Conservation (phyloP, 2,888 invertebrate species). For the Acanthosoma haemorrhoidale region DNA sequence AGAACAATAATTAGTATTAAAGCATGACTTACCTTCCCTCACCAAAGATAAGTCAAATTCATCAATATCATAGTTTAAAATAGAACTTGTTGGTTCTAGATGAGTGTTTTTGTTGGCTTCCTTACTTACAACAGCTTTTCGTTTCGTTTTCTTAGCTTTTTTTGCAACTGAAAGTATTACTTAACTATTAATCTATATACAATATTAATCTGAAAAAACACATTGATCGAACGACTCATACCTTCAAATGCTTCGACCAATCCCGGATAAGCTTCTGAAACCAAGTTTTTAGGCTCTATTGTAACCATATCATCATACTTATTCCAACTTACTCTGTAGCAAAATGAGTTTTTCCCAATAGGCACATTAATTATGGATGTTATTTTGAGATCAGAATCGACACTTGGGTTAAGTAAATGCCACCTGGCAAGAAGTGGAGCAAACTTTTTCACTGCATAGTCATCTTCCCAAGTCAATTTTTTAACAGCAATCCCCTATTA, state of each 20-base stretch:
- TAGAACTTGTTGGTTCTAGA: not conserved
- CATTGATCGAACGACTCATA: not conserved
- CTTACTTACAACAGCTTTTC: not conserved
- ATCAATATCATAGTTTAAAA: not conserved
- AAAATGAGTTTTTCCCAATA: conserved; percentile 23
- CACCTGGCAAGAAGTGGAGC: conserved; percentile 70
- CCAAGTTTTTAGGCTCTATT: conserved; percentile 28
- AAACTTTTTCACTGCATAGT: conserved; percentile 71
- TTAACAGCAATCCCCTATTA: conserved; percentile 59
- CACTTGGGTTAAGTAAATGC: conserved; percentile 55
- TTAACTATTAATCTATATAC: not conserved
- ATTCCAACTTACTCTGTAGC: conserved; percentile 35
- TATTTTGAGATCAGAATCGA: conserved; percentile 23
- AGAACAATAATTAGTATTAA: not conserved
- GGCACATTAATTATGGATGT: conserved; percentile 27
- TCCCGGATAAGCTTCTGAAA: conserved; percentile 31
- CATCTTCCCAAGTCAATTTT: conserved; percentile 67
- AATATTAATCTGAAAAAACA: not conserved
- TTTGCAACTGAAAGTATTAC: not conserved
- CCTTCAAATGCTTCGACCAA: conserved; percentile 34
- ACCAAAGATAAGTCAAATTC: conserved; percentile 2
- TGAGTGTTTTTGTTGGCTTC: not conserved
- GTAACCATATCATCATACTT: conserved; percentile 31
- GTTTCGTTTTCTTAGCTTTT: conserved; percentile 5
- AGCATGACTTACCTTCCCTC: not conserved